Conservation (phyloP, 2,888 invertebrate species). For the Xanthia icteritia region DNA sequence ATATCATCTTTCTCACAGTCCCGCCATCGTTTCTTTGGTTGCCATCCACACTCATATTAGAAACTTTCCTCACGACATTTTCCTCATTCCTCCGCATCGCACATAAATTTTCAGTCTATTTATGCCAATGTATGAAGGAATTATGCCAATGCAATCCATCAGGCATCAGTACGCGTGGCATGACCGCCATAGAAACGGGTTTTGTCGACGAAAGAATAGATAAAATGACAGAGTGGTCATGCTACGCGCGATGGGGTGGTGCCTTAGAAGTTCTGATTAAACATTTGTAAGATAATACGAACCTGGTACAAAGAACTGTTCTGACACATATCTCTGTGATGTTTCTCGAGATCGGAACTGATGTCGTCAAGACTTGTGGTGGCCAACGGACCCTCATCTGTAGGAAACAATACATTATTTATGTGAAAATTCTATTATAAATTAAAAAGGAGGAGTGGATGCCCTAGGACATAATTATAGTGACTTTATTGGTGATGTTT, state of each 20-base stretch:
- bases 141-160: not conserved
- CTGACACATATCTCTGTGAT: slow-evolving; percentile 91
- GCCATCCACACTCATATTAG: not conserved
- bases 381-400: slow-evolving; percentile 96
- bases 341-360: slow-evolving; percentile 93
- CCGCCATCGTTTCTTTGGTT: not conserved
- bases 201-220: no score
- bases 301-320: slow-evolving; percentile 87
- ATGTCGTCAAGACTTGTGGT: slow-evolving; percentile 92
- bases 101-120: not conserved
- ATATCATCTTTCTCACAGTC: not conserved
- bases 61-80: not conserved
- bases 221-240: no score
- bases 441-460: not conserved
- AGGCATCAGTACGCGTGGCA: no score
- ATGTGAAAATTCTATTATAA: not conserved
- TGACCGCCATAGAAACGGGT: no score
- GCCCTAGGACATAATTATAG: not conserved
- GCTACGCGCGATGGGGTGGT: no score
- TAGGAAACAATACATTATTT: not conserved
- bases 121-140: not conserved
- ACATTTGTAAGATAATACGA: slow-evolving; percentile 13
- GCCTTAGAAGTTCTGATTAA: not conserved
- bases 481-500: not conserved
- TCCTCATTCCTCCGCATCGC: not conserved